A percentile compares a stretch with the other conserved stretches of the same genome.
Conservation (phyloP, 2,888 invertebrate genomes). For the Corbicula japonica region DNA sequence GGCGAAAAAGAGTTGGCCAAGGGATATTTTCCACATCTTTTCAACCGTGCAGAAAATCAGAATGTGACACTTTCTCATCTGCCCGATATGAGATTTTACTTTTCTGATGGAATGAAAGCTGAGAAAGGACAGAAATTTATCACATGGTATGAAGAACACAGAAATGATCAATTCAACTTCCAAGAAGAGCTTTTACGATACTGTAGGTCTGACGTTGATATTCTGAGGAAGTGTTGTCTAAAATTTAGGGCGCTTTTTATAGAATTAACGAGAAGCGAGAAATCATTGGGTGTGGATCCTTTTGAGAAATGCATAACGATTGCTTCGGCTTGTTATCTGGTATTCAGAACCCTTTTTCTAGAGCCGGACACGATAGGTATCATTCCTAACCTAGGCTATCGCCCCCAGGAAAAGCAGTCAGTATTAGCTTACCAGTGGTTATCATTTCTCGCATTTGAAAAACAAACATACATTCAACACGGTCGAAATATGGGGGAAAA, state of each 20-base stretch:
- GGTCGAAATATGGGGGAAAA: constrained; percentile 40
- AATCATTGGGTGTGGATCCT: neutral
- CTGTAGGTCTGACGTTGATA: no score
- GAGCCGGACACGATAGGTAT: neutral
- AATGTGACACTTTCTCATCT: neutral
- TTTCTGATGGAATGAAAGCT: constrained; percentile 33
- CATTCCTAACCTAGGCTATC: neutral
- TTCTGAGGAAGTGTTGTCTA: neutral
- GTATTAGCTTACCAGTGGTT: constrained; percentile 26
- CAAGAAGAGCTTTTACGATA: constrained; percentile 39
- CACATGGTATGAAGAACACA: constrained; percentile 28
- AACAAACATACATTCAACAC: constrained; percentile 18
- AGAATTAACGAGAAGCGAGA: neutral
- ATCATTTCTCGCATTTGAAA: constrained; percentile 17
- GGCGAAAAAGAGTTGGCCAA: constrained; percentile 32
- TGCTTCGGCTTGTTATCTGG: neutral
- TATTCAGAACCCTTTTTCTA: neutral
- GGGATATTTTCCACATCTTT: no score
- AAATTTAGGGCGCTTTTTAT: neutral
- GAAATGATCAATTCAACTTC: constrained; percentile 16
- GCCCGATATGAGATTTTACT: constrained; percentile 21
- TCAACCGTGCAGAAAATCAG: constrained; percentile 23
- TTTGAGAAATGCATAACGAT: constrained; percentile 7
- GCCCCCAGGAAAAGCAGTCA: constrained; percentile 27
- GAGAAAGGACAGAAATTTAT: constrained; percentile 10